Base-by-base conservation (phyloP, 1,140 invertebrate genomes). In the Drosophila ohnishii region DNA sequence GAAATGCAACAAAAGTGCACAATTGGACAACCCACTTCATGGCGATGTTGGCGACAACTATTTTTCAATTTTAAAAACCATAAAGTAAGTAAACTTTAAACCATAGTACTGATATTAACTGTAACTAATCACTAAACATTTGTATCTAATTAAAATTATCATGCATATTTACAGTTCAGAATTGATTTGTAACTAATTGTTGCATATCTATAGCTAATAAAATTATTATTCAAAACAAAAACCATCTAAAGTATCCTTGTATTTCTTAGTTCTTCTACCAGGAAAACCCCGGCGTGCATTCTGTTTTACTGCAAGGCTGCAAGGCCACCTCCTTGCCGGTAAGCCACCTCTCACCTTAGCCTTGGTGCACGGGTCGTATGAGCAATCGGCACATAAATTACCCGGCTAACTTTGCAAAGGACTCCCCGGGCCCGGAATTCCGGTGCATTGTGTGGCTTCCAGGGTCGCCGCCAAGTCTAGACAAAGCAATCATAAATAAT, bases 401-500 rank as follows among this genome's bases (percentile, higher is more conserved):
- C 44, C 48, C 53, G 35, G 35, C 42, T 25, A 75, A 70, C 62
- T 59, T 56, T 71, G 80, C 73, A 2, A 69, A 74, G 69, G 70
- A 65, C 79, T 81, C 47, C 28, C 30, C 30, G 35, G 32, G 44
- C 19, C 44, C 83, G 83, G 83, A 87, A 87, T 87, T 87, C 83
- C 83, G 83, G 83, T 86, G 83, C 83, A 86, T 87, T 87, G 83
- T 86, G 70, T 51, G 80, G 67, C 67, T 71, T 61, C 70, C 55
- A 50, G 44, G 9, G 67, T 34, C 67, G 67, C 39, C 28, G 85
- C 67, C 51, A 83, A 70, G 83, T 87, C 83, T 87, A 87, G 83
- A 87, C 83, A 87, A 87, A 83, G 72, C 83, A 87, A 88, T 87
- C 83, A 87, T 87, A 87, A 87, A 87, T 87, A 87, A 87, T 87